These are phyloP conservation scores for Scomber scombrus DNA, from an alignment of 2,113 vertebrate genomes.

Conservation along the genomic window DNA sequence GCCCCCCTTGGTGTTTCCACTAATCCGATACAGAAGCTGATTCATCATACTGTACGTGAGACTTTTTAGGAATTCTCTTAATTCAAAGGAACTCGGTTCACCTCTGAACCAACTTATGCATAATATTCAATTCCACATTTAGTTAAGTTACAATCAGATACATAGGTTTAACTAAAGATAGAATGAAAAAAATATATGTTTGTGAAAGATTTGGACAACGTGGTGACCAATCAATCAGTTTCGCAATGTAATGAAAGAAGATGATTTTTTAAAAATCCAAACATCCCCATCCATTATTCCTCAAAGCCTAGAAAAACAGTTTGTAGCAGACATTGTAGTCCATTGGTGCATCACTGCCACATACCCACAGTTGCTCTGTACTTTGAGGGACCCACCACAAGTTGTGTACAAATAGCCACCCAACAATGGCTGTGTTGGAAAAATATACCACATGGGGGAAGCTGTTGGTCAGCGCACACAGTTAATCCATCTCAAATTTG, in stretches of 20 bases:
- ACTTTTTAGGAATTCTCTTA: neutral
- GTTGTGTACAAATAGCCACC: constrained; percentile 60
- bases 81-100: too few relatives aligned
- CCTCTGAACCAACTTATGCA: neutral
- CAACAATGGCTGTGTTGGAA: constrained; percentile 42
- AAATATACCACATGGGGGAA: constrained; percentile 40
- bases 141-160: neutral
- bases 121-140: neutral
- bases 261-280: constrained; percentile 38
- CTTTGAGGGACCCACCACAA: constrained; percentile 61
- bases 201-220: constrained; percentile 9
- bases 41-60: neutral
- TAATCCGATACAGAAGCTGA: neutral
- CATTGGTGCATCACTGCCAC: constrained; percentile 37
- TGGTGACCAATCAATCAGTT: constrained; percentile 19
- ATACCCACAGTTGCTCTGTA: constrained; percentile 47
- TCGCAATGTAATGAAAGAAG: constrained; percentile 23
- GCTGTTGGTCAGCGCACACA: neutral
- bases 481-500: constrained; percentile 23
- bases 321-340: constrained; percentile 44
- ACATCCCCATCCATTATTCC: constrained; percentile 37
- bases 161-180: neutral
- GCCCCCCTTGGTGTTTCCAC: neutral
- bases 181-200: neutral
- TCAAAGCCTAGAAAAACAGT: constrained; percentile 35